phyloP scores from a whole-genome alignment of 2,888 invertebrate species.

The Digitonthophagus gazella region DNA sequence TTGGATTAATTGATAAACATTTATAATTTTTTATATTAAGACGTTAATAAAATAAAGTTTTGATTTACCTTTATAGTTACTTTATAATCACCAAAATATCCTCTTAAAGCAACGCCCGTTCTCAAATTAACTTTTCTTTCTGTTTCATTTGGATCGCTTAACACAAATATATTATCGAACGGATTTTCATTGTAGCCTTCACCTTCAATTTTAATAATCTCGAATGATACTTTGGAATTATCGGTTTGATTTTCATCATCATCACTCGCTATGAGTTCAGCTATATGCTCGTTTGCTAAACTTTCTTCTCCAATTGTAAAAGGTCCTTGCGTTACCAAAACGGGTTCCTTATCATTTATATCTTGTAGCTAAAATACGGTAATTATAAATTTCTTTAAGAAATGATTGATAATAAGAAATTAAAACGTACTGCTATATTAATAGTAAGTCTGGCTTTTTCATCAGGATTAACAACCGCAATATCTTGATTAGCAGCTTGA shows the following conservation, averaged over 20 bases:
- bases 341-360: conserved; percentile 63
- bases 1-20: conserved; percentile 53
- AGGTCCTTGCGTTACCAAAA: conserved; percentile 42
- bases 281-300: conserved; percentile 17
- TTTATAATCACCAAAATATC: conserved; percentile 59
- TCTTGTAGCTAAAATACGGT: conserved; percentile 56
- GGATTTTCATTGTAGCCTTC: conserved; percentile 19
- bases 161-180: no score
- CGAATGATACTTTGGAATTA: conserved; percentile 35
- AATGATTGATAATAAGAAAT: background rate
- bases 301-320: conserved; percentile 5
- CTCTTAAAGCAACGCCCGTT: conserved; percentile 51
- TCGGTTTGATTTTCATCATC: conserved; percentile 57
- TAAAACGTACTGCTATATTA: conserved; percentile 50
- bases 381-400: background rate
- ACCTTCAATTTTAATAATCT: conserved; percentile 45
- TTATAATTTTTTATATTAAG: conserved; percentile 5
- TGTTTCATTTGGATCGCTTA: background rate
- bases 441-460: conserved; percentile 53
- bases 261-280: conserved; percentile 54
- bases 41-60: conserved; percentile 32
- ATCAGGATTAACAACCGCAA: conserved; percentile 42
- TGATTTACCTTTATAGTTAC: conserved; percentile 51
- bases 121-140: conserved; percentile 40
- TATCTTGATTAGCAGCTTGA: conserved; percentile 53